Percentiles rank a stretch among this genome's conserved stretches.
Evolutionary conservation across 2,888 invertebrate species (phyloP).

Genomic region (Globia sparganii): DNA sequence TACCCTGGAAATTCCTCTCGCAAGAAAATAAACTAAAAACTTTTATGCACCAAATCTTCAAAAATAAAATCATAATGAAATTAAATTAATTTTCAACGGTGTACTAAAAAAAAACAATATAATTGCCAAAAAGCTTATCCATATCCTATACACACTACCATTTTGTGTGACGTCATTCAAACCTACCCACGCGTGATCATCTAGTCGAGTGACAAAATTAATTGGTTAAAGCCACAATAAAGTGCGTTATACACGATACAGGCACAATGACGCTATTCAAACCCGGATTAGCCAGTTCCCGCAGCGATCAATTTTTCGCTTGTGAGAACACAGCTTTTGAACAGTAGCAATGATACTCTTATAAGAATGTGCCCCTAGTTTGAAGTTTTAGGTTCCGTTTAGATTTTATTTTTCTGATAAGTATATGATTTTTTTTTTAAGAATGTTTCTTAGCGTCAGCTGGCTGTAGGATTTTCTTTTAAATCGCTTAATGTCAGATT

Average conservation of each 20-base stretch:
- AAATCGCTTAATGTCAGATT: neutral
- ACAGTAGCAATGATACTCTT: conserved; percentile 38
- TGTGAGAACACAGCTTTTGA: conserved; percentile 70
- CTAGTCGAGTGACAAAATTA: conserved; percentile 81
- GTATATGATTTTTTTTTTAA: neutral
- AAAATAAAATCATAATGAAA: neutral
- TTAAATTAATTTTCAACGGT: conserved; percentile 13
- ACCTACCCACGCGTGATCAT: conserved; percentile 74
- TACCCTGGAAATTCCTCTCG: neutral
- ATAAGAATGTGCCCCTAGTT: conserved; percentile 28
- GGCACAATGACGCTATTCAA: conserved; percentile 76
- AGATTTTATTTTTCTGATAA: conserved; percentile 8
- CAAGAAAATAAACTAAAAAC: neutral
- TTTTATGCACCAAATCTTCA: neutral
- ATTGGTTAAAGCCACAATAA: conserved; percentile 82
- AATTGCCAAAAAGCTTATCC: conserved; percentile 44
- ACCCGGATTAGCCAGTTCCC: conserved; percentile 79
- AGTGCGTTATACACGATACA: conserved; percentile 74
- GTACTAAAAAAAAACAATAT: conserved; percentile 11
- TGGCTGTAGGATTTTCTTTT: neutral
- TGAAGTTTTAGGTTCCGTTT: neutral
- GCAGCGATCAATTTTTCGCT: conserved; percentile 77
- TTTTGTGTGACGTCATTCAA: conserved; percentile 66
- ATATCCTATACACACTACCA: conserved; percentile 61
- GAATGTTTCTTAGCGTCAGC: neutral